Base-by-base conservation (phyloP, 2,888 invertebrate genomes). In the Uloborus plumipes region DNA sequence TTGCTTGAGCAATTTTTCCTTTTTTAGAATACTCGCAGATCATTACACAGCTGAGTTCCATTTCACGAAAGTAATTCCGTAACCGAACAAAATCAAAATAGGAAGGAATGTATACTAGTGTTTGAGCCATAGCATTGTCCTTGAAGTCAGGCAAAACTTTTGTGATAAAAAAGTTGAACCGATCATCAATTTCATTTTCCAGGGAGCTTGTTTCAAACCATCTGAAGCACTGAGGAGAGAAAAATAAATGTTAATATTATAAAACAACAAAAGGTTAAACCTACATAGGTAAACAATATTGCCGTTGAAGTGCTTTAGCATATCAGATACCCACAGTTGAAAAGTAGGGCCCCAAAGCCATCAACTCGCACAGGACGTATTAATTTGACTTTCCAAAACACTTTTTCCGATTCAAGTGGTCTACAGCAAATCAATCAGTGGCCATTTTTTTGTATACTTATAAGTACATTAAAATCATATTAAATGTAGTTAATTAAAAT, bases 51-150 rank as follows among this genome's bases (percentile, higher is more conserved):
- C 93, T 93, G 13, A 95, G 90, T 86, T 94, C 95, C 88, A 98
- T 95, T 84, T 93, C 93, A 88, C 95, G 96, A 87, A 99, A 94
- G 89, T 96, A 93, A 90, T 99, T 99, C 83, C 98, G 90, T 53
- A 99, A 88, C 55, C 94, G 92, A 0, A 99, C 97, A 89, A 93
- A 99, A 90, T 99, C 99, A 88, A 96, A 99, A 89, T 99, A 99
- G 83, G 95, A 96, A 0, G 98, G 95, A 61, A 99, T 92, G 88
- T 94, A 98, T 72, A 99, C 92, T 85, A 99, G 90, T 0, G 96
- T 96, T 87, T 96, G 95, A 67, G 93, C 93, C 93, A 94, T 94
- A 4, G 94, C 91, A 0, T 92, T 90, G 86, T 94, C 94, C 81
- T 92, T 78, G 86, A 93, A 95, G 86, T 94, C 93, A 0, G 97